These are phyloP conservation scores for Pimephales promelas DNA, from an alignment of 2,113 vertebrate genomes.

Conservation along the genomic window DNA sequence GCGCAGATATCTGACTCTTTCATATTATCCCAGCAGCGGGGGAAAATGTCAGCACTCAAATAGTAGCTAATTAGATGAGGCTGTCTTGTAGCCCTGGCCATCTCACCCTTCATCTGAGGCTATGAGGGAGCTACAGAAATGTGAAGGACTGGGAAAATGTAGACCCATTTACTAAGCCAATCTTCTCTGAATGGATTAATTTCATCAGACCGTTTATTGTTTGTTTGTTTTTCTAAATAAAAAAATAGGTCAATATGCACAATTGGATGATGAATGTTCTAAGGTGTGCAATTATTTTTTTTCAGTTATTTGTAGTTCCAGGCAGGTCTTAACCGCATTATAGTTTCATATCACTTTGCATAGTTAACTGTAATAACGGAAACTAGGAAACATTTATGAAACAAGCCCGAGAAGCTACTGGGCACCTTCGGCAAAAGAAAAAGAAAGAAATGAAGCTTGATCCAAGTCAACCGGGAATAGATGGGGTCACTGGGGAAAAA, in stretches of 20 bases:
- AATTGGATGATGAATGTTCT: no score
- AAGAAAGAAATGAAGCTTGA: no score
- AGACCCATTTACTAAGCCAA: not conserved
- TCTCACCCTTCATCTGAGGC: not conserved
- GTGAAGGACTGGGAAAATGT: not conserved
- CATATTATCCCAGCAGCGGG: conserved; percentile 23
- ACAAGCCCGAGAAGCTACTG: no score
- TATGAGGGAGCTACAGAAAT: not conserved
- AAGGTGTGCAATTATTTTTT: no score
- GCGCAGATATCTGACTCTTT: not conserved
- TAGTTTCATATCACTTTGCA: no score
- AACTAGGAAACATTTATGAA: no score
- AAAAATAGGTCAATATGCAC: not conserved
- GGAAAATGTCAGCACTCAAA: conserved; percentile 46
- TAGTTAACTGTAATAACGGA: no score
- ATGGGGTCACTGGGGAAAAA: no score
- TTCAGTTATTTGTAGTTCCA: no score
- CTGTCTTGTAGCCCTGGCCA: conserved; percentile 10
- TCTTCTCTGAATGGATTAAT: not conserved
- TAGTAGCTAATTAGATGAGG: conserved; percentile 48
- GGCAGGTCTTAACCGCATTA: no score
- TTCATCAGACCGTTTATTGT: not conserved
- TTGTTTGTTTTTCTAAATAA: not conserved
- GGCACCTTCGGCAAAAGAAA: no score
- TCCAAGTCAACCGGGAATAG: no score